Evolutionary conservation across 2,888 invertebrate species (phyloP), one percentile per base, ranked within the genome.

Genomic region (Latheticus oryzae): DNA sequence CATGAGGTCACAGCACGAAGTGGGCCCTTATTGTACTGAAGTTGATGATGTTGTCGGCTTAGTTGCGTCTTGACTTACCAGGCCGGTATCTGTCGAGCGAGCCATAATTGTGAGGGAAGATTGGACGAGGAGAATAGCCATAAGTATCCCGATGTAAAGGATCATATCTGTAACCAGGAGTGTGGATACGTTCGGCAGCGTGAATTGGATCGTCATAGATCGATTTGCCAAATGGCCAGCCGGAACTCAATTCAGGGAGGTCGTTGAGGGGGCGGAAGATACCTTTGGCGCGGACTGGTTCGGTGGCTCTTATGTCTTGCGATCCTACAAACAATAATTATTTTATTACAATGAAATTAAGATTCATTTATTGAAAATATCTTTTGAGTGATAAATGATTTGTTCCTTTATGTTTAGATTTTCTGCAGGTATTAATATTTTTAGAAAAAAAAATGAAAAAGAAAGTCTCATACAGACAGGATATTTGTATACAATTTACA

Each of bases 71-170:
- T 64, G 66, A 90, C 92, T 88, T 85, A 93, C 93, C 88, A 85
- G 92, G 89, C 87, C 90, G 87, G 86, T 88, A 88, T 83, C 87
- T 85, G 76, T 88, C 88, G 78, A 88, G 80, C 62, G 84, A 83
- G 77, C 84, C 83, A 84, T 91, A 91, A 84, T 91, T 90, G 84
- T 91, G 91, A 74, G 91, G 87, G 79, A 90, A 92, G 84, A 93
- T 89, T 78, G 89, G 83, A 80, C 93, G 87, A 71, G 93, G 93
- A 70, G 92, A 90, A 82, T 93, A 93, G 65, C 93, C 93, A 82
- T 93, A 93, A 75, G 87, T 88, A 78, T 93, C 93, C 76, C 93
- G 89, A 82, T 93, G 93, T 72, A 94, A 89, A 70, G 93, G 93
- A 80, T 91, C 84, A 83, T 93, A 93, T 82, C 93, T 90, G 87